These are phyloP conservation scores for Agrotis puta DNA, from an alignment of 2,888 invertebrate genomes.

Conservation along the genomic window DNA sequence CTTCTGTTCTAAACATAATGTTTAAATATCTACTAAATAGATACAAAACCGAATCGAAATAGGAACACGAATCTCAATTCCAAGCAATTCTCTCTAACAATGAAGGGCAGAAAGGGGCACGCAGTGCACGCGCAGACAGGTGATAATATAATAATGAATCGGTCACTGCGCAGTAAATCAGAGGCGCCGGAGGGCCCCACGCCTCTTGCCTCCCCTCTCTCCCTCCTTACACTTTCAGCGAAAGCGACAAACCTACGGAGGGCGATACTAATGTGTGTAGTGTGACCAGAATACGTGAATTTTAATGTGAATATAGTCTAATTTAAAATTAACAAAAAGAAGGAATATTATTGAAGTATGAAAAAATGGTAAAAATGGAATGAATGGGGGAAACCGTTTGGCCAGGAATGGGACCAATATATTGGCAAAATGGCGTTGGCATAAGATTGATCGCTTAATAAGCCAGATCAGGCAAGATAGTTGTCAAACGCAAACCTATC, in stretches of 20 bases:
- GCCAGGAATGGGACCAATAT: no score
- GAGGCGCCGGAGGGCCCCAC: constrained; percentile 63
- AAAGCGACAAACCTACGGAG: constrained; percentile 73
- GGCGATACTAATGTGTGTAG: constrained; percentile 68
- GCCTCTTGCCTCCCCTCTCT: constrained; percentile 44
- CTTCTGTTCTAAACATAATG: neutral
- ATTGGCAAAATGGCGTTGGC: no score
- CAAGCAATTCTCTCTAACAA: constrained; percentile 25
- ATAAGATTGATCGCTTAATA: no score
- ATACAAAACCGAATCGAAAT: neutral
- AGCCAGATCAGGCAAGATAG: no score
- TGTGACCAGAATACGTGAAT: constrained; percentile 37
- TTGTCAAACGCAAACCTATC: no score
- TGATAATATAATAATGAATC: constrained; percentile 75
- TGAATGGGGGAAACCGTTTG: no score
- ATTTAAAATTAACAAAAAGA: neutral
- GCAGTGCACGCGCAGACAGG: constrained; percentile 59
- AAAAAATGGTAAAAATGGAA: no score
- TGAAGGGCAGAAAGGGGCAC: constrained; percentile 39
- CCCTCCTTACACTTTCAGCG: constrained; percentile 69
- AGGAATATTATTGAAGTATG: neutral
- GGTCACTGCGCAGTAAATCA: constrained; percentile 73
- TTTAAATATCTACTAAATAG: neutral
- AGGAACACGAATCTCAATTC: neutral
- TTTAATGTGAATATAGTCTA: neutral